Conservation (phyloP, 92 coral and sea anemone species). For the Porites rus region DNA sequence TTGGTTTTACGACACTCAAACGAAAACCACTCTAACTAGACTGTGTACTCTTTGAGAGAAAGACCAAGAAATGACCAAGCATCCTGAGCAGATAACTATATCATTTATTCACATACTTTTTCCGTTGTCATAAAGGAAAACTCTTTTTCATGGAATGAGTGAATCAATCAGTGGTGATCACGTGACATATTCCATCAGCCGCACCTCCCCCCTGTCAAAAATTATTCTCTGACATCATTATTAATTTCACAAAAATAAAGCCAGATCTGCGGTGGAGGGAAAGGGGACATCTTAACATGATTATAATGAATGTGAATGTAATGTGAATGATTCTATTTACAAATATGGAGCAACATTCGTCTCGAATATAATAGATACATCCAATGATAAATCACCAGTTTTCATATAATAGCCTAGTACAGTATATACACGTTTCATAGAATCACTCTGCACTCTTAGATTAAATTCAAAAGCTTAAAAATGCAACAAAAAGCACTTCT, state of each 20-base stretch:
- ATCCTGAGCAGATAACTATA: neutral
- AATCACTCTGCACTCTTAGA: neutral
- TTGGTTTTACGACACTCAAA: too few species aligned
- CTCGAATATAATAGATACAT: neutral
- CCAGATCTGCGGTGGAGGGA: neutral
- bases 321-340: neutral
- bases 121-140: neutral
- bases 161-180: neutral
- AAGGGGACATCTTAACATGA: neutral
- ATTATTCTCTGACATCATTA: slow-evolving; percentile 25
- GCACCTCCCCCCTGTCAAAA: neutral
- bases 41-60: too few species aligned
- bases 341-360: neutral
- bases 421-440: slow-evolving; percentile 1
- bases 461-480: neutral
- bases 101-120: slow-evolving; percentile 12
- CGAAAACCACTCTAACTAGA: too few species aligned
- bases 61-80: neutral
- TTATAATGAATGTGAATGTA: neutral
- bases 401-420: neutral
- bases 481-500: neutral
- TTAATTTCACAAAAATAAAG: slow-evolving; percentile 36
- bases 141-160: neutral
- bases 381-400: neutral
- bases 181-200: slow-evolving; percentile 20